phyloP scores from a whole-genome alignment of 2,113 vertebrate species.

The Notothenia rossii region DNA sequence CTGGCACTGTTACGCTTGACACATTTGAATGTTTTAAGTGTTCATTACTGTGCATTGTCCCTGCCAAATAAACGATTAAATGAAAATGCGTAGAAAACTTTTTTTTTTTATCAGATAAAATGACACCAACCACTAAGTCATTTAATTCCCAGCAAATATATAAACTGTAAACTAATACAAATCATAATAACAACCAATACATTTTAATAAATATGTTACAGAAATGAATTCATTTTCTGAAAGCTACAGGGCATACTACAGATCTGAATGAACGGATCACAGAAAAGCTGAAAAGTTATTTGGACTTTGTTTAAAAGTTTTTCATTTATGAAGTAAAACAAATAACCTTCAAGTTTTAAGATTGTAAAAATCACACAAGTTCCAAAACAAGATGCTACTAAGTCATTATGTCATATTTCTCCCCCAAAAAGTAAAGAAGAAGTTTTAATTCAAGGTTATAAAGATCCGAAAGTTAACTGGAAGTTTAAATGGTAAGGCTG shows the following conservation, averaged over 20 bases:
- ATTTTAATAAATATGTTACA: background rate
- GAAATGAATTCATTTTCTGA: background rate
- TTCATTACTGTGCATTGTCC: no score
- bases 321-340: background rate
- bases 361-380: background rate
- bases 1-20: no score
- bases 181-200: background rate
- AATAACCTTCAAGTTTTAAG: background rate
- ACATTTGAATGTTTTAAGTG: no score
- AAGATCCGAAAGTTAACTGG: slow-evolving; percentile 7
- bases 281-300: background rate
- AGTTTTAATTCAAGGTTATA: background rate
- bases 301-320: background rate
- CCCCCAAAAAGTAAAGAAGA: background rate
- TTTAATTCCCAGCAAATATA: background rate
- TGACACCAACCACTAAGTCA: background rate
- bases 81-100: background rate
- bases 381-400: background rate
- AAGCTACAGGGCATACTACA: background rate
- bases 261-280: background rate
- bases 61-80: no score
- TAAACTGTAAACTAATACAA: background rate
- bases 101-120: slow-evolving; percentile 4
- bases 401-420: slow-evolving; percentile 19
- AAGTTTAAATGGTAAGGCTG: background rate